phyloP scores from a whole-genome alignment of 1,140 invertebrate genomes.

The Drosophila leontia region DNA sequence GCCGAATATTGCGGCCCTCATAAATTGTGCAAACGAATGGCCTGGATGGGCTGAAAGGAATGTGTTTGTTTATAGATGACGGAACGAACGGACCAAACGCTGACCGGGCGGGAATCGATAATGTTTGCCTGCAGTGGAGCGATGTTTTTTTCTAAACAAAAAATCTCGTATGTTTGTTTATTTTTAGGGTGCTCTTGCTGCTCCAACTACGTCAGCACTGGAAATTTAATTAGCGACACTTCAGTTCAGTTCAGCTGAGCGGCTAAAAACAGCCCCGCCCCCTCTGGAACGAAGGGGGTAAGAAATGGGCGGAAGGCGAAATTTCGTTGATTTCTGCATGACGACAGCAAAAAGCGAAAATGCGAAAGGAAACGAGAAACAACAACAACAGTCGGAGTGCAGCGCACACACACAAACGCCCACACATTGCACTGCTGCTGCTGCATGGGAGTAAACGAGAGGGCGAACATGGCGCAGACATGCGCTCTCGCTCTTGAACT shows the following conservation, averaged over 20 bases:
- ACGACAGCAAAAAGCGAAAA: slow-evolving; percentile 68
- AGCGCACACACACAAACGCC: slow-evolving; percentile 9
- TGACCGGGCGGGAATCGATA: slow-evolving; percentile 32
- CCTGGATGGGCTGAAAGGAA: slow-evolving; percentile 7
- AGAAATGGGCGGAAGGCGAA: slow-evolving; percentile 14
- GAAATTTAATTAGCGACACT: slow-evolving; percentile 80
- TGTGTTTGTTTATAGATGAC: slow-evolving; percentile 40
- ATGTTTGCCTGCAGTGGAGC: slow-evolving; percentile 27
- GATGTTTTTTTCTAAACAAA: slow-evolving; percentile 50
- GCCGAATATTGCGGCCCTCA: slow-evolving; percentile 26
- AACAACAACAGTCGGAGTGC: slow-evolving; percentile 37
- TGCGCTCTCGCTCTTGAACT: slow-evolving; percentile 80
- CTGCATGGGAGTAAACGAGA: slow-evolving; percentile 14
- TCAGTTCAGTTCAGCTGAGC: slow-evolving; percentile 56
- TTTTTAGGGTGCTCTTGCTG: slow-evolving; percentile 61
- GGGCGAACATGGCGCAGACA: slow-evolving; percentile 67
- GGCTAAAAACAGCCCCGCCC: neutral
- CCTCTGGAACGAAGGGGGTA: slow-evolving; percentile 11
- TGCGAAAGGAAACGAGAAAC: slow-evolving; percentile 19
- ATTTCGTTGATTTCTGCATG: slow-evolving; percentile 66
- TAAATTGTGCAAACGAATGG: slow-evolving; percentile 30
- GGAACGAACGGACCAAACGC: slow-evolving; percentile 2
- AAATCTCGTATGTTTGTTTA: slow-evolving; percentile 64
- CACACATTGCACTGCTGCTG: slow-evolving; percentile 30
- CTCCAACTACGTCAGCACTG: slow-evolving; percentile 68